Conservation (phyloP, 2,797 vertebrate species). For the Betta splendens region DNA sequence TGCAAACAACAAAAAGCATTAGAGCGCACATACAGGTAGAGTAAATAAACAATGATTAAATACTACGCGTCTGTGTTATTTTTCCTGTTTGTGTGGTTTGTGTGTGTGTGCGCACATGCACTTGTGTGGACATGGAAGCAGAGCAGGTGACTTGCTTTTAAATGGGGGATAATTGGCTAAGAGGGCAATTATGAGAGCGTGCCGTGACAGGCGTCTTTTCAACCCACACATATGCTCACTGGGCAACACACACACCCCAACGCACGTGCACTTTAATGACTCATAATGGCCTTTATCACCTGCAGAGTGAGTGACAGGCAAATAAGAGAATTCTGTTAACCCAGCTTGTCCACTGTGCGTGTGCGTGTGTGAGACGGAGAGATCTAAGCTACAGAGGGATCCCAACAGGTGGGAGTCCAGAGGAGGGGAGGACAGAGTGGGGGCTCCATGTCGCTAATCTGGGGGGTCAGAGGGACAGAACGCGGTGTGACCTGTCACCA, state of each 20-base stretch:
- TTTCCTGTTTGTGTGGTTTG: slow-evolving; percentile 28
- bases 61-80: slow-evolving; percentile 71
- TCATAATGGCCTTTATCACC: slow-evolving; percentile 96
- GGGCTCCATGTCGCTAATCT: slow-evolving; percentile 84
- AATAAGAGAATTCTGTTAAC: slow-evolving; percentile 68
- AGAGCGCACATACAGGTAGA: slow-evolving; percentile 7
- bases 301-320: slow-evolving; percentile 77
- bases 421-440: slow-evolving; percentile 47
- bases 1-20: slow-evolving; percentile 23
- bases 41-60: slow-evolving; percentile 87
- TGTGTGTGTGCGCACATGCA: slow-evolving; percentile 14
- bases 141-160: slow-evolving; percentile 97
- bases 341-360: slow-evolving; percentile 45
- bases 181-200: slow-evolving; percentile 94
- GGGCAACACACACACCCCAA: slow-evolving; percentile 71
- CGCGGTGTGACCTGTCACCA: slow-evolving; percentile 86
- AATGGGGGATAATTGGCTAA: slow-evolving; percentile 98
- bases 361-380: slow-evolving; percentile 45
- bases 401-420: slow-evolving; percentile 88
- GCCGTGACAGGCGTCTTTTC: slow-evolving; percentile 94
- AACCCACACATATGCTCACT: slow-evolving; percentile 78
- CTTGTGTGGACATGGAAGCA: slow-evolving; percentile 80
- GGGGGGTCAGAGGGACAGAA: slow-evolving; percentile 77
- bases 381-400: slow-evolving; percentile 87
- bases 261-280: slow-evolving; percentile 85